Conservation (phyloP, 2,888 invertebrate species). For the Erebia ligea region DNA sequence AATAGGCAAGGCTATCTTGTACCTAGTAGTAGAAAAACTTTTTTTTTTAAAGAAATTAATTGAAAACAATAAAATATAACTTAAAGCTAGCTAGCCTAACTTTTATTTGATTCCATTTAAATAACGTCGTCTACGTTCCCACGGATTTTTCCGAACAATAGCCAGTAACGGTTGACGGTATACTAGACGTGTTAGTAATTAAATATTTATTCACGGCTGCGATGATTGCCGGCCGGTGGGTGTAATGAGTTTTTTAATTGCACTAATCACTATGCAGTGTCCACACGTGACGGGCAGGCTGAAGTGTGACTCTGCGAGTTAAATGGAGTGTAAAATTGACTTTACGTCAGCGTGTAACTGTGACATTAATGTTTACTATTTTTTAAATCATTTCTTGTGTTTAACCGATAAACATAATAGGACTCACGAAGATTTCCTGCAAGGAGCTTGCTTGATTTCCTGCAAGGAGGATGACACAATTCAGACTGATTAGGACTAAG, state of each 20-base stretch:
- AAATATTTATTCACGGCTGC: conserved; percentile 52
- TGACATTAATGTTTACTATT: neutral
- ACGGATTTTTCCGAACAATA: conserved; percentile 41
- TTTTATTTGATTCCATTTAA: too few relatives aligned
- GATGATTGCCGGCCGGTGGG: conserved; percentile 54
- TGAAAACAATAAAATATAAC: too few relatives aligned
- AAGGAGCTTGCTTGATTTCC: too few relatives aligned
- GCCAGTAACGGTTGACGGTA: conserved; percentile 24
- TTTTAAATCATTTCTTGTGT: neutral
- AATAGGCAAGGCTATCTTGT: too few relatives aligned
- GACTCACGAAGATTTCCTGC: too few relatives aligned
- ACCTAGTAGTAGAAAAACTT: too few relatives aligned
- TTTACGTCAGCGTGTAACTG: conserved; percentile 8
- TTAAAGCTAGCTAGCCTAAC: too few relatives aligned
- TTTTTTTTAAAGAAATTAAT: too few relatives aligned
- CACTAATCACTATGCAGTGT: conserved; percentile 49
- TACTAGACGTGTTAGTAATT: conserved; percentile 45
- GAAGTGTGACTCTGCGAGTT: conserved; percentile 38
- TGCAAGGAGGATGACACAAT: too few relatives aligned
- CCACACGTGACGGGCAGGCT: conserved; percentile 41
- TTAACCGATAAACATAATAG: too few relatives aligned
- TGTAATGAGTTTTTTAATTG: conserved; percentile 63
- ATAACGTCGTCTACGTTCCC: conserved; percentile 37
- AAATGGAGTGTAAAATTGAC: conserved; percentile 28
- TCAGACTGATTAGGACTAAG: too few relatives aligned